Conservation (phyloP, 2,888 invertebrate genomes). For the Drosophila suboccidentalis region DNA sequence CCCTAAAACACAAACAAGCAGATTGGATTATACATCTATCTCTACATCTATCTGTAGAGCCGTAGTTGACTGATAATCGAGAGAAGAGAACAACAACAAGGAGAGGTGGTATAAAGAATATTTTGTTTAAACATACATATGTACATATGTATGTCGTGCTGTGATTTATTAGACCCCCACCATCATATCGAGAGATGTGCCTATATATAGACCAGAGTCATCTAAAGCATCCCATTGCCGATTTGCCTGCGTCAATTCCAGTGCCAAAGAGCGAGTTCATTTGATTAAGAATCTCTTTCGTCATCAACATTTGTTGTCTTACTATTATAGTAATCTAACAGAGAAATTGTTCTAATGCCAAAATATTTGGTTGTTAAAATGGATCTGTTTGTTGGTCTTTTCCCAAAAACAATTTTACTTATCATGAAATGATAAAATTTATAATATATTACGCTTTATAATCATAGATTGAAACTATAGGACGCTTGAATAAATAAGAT, state of each 20-base stretch:
- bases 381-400: too few species aligned
- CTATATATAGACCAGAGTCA: slow-evolving; percentile 12
- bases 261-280: slow-evolving; percentile 43
- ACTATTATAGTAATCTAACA: neutral
- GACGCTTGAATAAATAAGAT: too few species aligned
- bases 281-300: slow-evolving; percentile 57
- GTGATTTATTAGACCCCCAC: slow-evolving; percentile 43
- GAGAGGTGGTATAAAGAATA: neutral
- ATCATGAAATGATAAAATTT: too few species aligned
- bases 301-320: slow-evolving; percentile 17
- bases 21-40: slow-evolving; percentile 4
- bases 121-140: slow-evolving; percentile 44
- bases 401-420: too few species aligned
- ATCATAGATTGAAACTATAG: too few species aligned
- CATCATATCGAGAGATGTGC: slow-evolving; percentile 13
- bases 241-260: slow-evolving; percentile 53
- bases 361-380: too few species aligned
- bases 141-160: slow-evolving; percentile 42
- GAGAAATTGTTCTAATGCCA: neutral
- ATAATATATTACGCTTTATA: too few species aligned
- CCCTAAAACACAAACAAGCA: neutral
- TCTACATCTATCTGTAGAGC: neutral
- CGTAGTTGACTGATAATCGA: slow-evolving; percentile 4
- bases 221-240: slow-evolving; percentile 3
- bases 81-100: slow-evolving; percentile 1